A percentile compares a stretch with the other conserved stretches of the same genome.
Conservation (phyloP, 2,888 invertebrate species). For the Pomacea canaliculata region DNA sequence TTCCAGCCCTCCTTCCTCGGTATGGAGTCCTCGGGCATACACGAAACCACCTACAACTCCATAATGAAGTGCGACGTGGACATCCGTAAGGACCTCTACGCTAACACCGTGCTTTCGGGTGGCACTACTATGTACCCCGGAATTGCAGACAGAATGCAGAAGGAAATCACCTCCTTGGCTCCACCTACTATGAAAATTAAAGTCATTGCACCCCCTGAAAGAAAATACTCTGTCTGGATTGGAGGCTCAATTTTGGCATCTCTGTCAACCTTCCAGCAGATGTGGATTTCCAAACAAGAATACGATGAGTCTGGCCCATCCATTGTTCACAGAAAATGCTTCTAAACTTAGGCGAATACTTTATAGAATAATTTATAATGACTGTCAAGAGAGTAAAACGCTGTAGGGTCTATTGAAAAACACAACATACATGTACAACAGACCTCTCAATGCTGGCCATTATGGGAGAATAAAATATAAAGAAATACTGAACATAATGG, state of each 20-base stretch:
- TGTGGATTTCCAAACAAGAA: conserved; percentile 64
- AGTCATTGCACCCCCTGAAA: conserved; percentile 57
- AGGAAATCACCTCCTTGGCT: conserved; percentile 90
- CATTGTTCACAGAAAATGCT: conserved; percentile 73
- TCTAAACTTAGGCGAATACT: conserved; percentile 36
- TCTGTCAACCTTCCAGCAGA: conserved; percentile 64
- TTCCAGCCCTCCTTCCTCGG: conserved; percentile 69
- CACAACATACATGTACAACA: too few species aligned
- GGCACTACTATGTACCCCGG: conserved; percentile 97
- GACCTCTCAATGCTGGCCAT: too few species aligned
- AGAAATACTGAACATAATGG: too few species aligned
- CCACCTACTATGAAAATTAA: conserved; percentile 77
- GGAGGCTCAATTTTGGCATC: conserved; percentile 97
- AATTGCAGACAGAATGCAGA: conserved; percentile 97
- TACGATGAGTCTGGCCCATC: conserved; percentile 64
- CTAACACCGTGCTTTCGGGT: conserved; percentile 83
- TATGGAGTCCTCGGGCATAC: conserved; percentile 74
- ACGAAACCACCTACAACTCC: conserved; percentile 53
- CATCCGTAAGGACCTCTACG: conserved; percentile 71
- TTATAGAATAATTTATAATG: too few species aligned
- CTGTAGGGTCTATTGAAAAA: too few species aligned
- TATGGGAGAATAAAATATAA: too few species aligned
- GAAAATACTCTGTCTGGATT: conserved; percentile 80
- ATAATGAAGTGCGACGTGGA: conserved; percentile 61
- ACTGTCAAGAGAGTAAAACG: too few species aligned